phyloP scores from a whole-genome alignment of 2,888 invertebrate genomes.

The Nemurella pictetii region DNA sequence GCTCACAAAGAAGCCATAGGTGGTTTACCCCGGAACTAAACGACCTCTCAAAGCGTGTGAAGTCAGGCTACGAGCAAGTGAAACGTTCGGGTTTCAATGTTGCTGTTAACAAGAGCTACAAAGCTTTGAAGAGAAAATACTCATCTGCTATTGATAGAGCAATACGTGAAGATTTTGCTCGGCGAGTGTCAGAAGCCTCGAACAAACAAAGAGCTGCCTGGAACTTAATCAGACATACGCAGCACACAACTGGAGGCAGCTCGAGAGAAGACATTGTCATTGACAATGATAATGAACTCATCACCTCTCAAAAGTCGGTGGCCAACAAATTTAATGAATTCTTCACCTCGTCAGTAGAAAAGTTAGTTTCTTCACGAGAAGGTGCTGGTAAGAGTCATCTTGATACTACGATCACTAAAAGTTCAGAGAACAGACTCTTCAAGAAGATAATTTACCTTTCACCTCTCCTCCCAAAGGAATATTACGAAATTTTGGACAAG shows the following conservation, averaged over 20 bases:
- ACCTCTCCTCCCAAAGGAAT: too few relatives aligned
- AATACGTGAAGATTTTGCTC: not conserved
- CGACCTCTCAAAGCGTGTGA: not conserved
- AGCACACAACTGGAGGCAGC: not conserved
- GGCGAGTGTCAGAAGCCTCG: not conserved
- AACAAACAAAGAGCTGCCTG: not conserved
- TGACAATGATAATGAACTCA: not conserved
- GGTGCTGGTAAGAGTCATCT: not conserved
- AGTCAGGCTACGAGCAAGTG: not conserved
- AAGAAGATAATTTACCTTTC: too few relatives aligned
- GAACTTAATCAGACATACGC: not conserved
- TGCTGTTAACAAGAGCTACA: not conserved
- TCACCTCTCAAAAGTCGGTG: not conserved
- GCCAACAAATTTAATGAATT: not conserved
- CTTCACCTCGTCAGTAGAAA: not conserved
- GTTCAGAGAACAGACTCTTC: not conserved
- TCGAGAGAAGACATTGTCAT: not conserved
- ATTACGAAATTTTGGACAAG: too few relatives aligned
- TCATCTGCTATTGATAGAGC: not conserved
- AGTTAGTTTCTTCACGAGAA: not conserved
- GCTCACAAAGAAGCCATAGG: not conserved
- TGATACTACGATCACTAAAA: not conserved
- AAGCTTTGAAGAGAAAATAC: not conserved
- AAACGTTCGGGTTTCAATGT: not conserved
- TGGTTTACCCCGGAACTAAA: not conserved